These are phyloP conservation scores for Hyperopisus bebe DNA, from an alignment of 2,113 vertebrate species.

Conservation along the genomic window DNA sequence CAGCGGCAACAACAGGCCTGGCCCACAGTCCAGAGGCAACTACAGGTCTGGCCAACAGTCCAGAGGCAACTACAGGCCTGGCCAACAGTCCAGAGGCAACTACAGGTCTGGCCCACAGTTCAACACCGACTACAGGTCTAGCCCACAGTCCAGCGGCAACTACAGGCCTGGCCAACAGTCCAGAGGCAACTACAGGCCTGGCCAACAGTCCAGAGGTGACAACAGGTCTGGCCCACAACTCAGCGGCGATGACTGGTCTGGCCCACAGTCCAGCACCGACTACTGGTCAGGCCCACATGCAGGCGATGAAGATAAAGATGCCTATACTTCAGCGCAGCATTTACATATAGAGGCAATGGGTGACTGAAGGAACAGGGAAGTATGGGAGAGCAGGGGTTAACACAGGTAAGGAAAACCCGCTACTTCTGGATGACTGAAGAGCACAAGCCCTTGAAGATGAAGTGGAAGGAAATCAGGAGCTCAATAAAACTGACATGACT, in stretches of 20 bases:
- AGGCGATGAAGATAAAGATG: neutral
- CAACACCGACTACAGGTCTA: neutral
- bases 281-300: neutral
- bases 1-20: no score
- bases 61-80: neutral
- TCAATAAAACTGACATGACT: neutral
- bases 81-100: neutral
- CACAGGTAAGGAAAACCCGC: neutral
- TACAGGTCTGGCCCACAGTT: no score
- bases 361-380: neutral
- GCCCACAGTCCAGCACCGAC: conserved; percentile 18
- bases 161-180: no score
- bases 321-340: neutral
- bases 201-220: neutral
- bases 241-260: neutral
- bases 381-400: neutral
- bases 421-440: neutral
- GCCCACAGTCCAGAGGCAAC: neutral
- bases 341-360: conserved; percentile 31
- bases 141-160: conserved; percentile 19
- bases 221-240: no score
- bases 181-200: neutral
- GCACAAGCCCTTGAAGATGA: neutral
- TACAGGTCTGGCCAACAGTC: neutral
- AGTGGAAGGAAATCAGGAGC: neutral